Evolutionary conservation across 2,113 vertebrate genomes (phyloP).

Genomic region (Siniperca knerii): DNA sequence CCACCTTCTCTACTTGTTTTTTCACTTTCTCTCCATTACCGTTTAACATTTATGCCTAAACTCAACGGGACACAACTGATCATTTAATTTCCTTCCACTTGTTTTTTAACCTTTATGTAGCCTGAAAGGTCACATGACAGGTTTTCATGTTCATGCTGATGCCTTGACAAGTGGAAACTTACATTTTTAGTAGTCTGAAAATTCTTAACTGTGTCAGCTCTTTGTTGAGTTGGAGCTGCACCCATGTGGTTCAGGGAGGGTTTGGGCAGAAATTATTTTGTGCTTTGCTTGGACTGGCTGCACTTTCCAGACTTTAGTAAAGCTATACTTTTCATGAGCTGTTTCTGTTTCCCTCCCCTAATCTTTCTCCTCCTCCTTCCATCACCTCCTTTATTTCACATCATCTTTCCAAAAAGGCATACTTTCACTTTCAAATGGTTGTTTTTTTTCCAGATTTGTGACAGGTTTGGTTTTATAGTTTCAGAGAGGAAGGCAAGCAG

Average conservation of each 20-base stretch:
- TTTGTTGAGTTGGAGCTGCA: neutral
- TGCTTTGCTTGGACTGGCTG: constrained; percentile 4
- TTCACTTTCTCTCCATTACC: neutral
- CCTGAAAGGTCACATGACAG: neutral
- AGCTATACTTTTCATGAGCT: neutral
- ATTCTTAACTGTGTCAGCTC: neutral
- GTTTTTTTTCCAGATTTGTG: too few species aligned
- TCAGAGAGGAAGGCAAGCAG: neutral
- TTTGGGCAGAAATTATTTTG: neutral
- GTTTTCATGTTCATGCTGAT: neutral
- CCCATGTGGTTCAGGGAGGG: neutral
- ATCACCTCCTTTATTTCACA: neutral
- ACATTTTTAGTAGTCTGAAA: neutral
- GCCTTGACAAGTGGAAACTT: neutral
- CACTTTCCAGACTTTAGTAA: neutral
- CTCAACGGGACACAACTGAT: too few species aligned
- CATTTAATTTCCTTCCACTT: too few species aligned
- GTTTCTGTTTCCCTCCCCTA: neutral
- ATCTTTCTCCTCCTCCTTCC: neutral
- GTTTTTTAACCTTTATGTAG: neutral
- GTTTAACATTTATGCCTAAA: neutral
- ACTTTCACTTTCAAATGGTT: too few species aligned
- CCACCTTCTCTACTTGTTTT: neutral
- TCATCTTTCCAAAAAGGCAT: neutral
- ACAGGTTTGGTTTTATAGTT: neutral